Percentiles rank a stretch among this genome's conserved stretches.
Conservation (phyloP, 2,888 invertebrate genomes). For the Epirrhoe alternata region DNA sequence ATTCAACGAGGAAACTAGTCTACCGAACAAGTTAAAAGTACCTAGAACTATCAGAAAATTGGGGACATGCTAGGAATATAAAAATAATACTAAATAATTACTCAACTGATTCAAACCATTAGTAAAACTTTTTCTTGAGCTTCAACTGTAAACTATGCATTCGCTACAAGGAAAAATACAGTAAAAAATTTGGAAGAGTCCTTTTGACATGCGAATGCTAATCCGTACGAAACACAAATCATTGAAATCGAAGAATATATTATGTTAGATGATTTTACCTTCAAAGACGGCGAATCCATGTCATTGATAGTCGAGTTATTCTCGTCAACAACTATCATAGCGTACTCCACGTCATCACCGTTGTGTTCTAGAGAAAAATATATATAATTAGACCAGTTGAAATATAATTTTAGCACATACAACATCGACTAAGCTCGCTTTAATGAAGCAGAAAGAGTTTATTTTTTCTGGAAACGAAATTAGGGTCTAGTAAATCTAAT, state of each 20-base stretch:
- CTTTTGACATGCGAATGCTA: conserved; percentile 47
- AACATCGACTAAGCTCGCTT: conserved; percentile 77
- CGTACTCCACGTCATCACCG: conserved; percentile 93
- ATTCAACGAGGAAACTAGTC: conserved; percentile 20
- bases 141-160: conserved; percentile 5
- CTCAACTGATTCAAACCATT: conserved; percentile 9
- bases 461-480: conserved; percentile 30
- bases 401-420: conserved; percentile 43
- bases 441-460: conserved; percentile 65
- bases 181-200: conserved; percentile 1
- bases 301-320: conserved; percentile 94
- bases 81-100: conserved; percentile 11
- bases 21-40: conserved; percentile 28
- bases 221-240: conserved; percentile 38
- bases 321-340: conserved; percentile 95
- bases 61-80: conserved; percentile 32
- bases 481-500: conserved; percentile 36
- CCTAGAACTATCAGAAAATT: conserved; percentile 20
- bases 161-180: conserved; percentile 6
- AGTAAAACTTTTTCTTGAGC: not conserved
- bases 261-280: conserved; percentile 83
- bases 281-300: conserved; percentile 93
- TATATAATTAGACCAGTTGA: conserved; percentile 26
- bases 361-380: conserved; percentile 72
- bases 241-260: conserved; percentile 31